Base-by-base conservation (phyloP, 2,797 vertebrate species). In the Lerista edwardsae region DNA sequence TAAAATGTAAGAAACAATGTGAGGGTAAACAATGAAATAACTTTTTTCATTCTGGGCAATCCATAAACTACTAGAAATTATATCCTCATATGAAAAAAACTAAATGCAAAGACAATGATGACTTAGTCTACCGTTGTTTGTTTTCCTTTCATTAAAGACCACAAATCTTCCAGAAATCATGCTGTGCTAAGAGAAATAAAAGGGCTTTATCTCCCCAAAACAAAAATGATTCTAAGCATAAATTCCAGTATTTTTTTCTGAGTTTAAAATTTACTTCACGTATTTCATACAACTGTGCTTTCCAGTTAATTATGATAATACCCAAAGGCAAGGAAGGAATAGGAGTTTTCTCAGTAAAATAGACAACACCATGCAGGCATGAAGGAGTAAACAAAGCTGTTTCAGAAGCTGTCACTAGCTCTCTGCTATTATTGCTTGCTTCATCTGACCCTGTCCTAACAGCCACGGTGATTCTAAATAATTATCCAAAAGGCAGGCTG, bases 401-500 rank as follows among this genome's bases (percentile, higher is more conserved):
- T 89, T 80, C 0, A 0, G 39, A 27, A 81, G n/a, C n/a, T n/a
- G n/a, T n/a, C 87, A 47, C 36, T 31, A 15, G 34, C 82, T 82
- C 89, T 79, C 82, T 90, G 88, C 87, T 68, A 73, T 76, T 81
- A 41, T 88, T 82, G 86, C 87, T 87, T 47, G 73, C 91, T 91
- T 0, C 3, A 86, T 80, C 69, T 89, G 90, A 90, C 88, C 0
- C 0, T 17, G n/a, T 84, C 91, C 77, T 25, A 90, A 82, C 85
- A 88, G 91, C 75, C 77, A 90, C 91, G 90, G 92, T 89, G 89
- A 87, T 85, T 93, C 78, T 83, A 86, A 83, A 90, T 89, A 77
- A 75, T 86, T 92, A 89, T 81, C 82, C 83, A 89, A 89, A 84
- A 79, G 86, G 83, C 88, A 86, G 87, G 92, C 90, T 88, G 77